phyloP scores from a whole-genome alignment of 1,140 invertebrate genomes.

The Zaprionus capensis region DNA sequence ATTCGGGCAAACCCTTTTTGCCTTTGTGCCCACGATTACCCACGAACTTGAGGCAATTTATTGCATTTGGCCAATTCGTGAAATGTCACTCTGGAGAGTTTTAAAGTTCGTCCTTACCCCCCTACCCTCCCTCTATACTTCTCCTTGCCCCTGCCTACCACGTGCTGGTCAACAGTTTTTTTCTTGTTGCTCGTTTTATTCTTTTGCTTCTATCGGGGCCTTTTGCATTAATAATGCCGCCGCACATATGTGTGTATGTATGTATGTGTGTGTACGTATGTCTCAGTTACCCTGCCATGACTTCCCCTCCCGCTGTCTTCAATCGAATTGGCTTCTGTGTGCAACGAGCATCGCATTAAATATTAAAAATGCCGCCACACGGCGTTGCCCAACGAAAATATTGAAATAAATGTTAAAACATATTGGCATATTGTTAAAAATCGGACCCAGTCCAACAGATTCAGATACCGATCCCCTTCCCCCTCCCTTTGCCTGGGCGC shows the following conservation, averaged over 20 bases:
- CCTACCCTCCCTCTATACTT: background rate
- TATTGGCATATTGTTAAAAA: conserved; percentile 80
- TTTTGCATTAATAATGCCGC: conserved; percentile 77
- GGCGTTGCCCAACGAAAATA: conserved; percentile 67
- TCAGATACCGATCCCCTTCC: background rate
- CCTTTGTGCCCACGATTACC: background rate
- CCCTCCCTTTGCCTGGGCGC: background rate
- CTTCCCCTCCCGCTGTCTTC: background rate
- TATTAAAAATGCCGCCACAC: conserved; percentile 79
- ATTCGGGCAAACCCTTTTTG: conserved; percentile 55
- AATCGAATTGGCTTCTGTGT: conserved; percentile 20
- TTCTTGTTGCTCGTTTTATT: conserved; percentile 11
- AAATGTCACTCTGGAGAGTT: conserved; percentile 84
- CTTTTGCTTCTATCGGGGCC: conserved; percentile 11
- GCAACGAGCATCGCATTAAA: conserved; percentile 70
- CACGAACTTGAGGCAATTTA: conserved; percentile 59
- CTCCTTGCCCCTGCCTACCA: background rate
- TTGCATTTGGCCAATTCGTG: conserved; percentile 79
- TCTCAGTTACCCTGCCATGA: background rate
- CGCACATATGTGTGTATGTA: conserved; percentile 52
- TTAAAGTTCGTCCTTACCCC: conserved; percentile 56
- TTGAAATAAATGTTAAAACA: conserved; percentile 83
- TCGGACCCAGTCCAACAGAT: conserved; percentile 16
- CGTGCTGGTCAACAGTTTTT: conserved; percentile 16
- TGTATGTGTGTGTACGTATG: conserved; percentile 21